Evolutionary conservation across 2,113 vertebrate species (phyloP), one percentile per base, ranked within the genome.

Genomic region (Triplophysa tibetana): DNA sequence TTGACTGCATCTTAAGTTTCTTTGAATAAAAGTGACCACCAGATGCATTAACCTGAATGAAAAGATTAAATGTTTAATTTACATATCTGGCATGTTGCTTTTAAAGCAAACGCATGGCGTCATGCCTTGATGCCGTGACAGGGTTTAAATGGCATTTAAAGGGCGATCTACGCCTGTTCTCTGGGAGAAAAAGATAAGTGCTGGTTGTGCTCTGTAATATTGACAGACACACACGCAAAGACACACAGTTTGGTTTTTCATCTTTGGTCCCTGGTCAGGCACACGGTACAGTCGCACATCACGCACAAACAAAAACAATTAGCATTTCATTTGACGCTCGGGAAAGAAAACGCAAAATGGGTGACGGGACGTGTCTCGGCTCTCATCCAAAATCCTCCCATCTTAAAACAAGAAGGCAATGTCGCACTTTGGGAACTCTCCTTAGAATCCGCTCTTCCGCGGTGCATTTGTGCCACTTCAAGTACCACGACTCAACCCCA

Each of bases 51-150:
- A 45, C 84, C 78, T 70, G 65, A 33, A 63, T 48, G 75, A 86
- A 75, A 77, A 29, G 83, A 90, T 90, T 88, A 89, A 88, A 79
- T 88, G 81, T 83, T 90, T 85, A 86, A 88, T 90, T 82, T 89
- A 81, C 89, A 90, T 89, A 87, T 90, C 88, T 88, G 85, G 78
- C 84, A 83, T 73, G 54, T 50, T 81, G 56, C 79, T 77, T 84
- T 87, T 87, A 75, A 86, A 86, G 79, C 65, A 26, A 61, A 70
- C 24, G 58, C 60, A 26, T 68, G 74, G 76, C 83, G 70, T 70
- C 66, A 56, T 72, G 66, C 69, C 66, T 9, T 52, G 63, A 60
- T 79, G 77, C 21, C 75, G 73, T 85, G 82, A 69, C 77, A 73
- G 74, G 73, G 77, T 75, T 85, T 82, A 79, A 83, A 84, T 75